Percentiles rank a stretch among this genome's conserved stretches.
Conservation (phyloP, 1,140 invertebrate species). For the Tribolium castaneum region DNA sequence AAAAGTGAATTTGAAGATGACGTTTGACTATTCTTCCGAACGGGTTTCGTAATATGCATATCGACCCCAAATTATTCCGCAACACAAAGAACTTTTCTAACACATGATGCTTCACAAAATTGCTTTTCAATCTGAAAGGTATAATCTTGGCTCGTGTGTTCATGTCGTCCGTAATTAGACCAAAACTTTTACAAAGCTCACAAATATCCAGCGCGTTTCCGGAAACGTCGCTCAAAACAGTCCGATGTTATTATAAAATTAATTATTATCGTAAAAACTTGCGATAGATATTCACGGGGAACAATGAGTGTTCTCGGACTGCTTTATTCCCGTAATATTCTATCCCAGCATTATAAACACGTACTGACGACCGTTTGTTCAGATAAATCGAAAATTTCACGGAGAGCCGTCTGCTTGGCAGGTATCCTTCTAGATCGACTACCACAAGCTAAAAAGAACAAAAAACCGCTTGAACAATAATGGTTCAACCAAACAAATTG, state of each 20-base stretch:
- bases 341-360: conserved; percentile 20
- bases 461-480: background rate
- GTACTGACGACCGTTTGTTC: conserved; percentile 29
- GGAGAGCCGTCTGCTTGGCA: conserved; percentile 25
- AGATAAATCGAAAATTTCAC: conserved; percentile 34
- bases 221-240: background rate
- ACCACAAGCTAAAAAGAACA: conserved; percentile 22
- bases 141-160: background rate
- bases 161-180: background rate
- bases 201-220: too few relatives aligned
- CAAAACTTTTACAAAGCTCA: background rate
- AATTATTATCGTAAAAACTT: background rate
- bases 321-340: conserved; percentile 26
- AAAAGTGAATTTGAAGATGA: conserved; percentile 27
- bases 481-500: conserved; percentile 6
- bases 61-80: conserved; percentile 10
- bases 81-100: conserved; percentile 20
- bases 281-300: background rate
- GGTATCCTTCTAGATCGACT: conserved; percentile 18
- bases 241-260: background rate
- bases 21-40: background rate
- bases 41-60: conserved; percentile 23
- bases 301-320: background rate
- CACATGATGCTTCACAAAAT: conserved; percentile 21
- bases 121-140: conserved; percentile 11